Evolutionary conservation across 2,797 vertebrate genomes (phyloP).

Genomic region (Lepilemur ruficaudatus): DNA sequence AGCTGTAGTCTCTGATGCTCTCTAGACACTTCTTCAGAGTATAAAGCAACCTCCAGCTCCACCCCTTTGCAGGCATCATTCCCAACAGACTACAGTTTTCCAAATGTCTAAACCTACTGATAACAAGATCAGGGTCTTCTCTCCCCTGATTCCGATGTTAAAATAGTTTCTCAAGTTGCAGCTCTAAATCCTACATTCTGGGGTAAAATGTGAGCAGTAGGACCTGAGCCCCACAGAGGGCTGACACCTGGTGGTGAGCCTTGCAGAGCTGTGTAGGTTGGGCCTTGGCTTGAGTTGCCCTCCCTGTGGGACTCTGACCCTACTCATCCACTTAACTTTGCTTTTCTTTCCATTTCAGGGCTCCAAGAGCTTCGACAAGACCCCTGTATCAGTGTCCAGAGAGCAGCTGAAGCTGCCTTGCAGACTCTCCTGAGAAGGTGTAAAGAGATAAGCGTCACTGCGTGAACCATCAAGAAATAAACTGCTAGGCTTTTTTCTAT

Average conservation of each 20-base stretch:
- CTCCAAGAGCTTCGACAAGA: constrained; percentile 71
- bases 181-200: neutral
- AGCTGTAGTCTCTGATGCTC: neutral
- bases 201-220: neutral
- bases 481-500: constrained; percentile 63
- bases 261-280: rapidly evolving
- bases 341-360: constrained; percentile 42
- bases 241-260: neutral
- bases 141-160: neutral
- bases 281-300: neutral
- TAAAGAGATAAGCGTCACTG: constrained; percentile 58
- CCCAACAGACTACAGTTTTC: neutral
- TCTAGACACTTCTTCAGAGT: neutral
- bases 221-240: too few species aligned
- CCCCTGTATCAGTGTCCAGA: constrained; percentile 73
- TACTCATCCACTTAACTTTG: neutral
- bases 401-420: constrained; percentile 64
- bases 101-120: neutral
- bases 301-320: neutral
- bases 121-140: neutral
- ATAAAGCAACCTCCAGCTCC: neutral
- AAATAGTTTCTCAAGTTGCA: neutral
- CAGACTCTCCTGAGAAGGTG: constrained; percentile 74
- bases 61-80: neutral
- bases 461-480: constrained; percentile 70